Base-by-base conservation (phyloP, 2,888 invertebrate species). In the Strigamia maritima region DNA sequence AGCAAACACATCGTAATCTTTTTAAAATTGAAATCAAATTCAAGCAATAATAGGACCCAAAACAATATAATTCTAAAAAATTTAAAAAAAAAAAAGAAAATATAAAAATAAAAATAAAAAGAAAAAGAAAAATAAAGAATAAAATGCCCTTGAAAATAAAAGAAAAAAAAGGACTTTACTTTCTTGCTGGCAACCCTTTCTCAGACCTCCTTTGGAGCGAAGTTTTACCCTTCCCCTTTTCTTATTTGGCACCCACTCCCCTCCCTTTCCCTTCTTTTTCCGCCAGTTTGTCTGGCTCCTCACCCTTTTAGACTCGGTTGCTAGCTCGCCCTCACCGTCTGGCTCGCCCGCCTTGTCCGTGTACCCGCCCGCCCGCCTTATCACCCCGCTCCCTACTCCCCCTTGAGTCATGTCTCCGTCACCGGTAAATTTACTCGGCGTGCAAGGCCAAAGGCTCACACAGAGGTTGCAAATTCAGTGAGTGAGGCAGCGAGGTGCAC, bases 391-490 rank as follows among this genome's bases (percentile, higher is more conserved):
- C 65, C 65, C 65, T 26, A 65, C 28, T 65, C 26, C 16, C 65
- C 28, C 65, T 65, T 26, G 65, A 65, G 65, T 65, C 65, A 65
- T 65, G 65, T 65, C 65, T 8, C 65, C 65, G 65, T 65, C 65
- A 65, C 65, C 65, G 65, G 65, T 65, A 65, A 65, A 65, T 65
- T 65, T 65, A 65, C 65, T 65, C 28, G 65, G 65, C 65, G 28
- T 65, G 65, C 65, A 65, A 28, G 65, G 65, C 65, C 65, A 26
- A 65, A 65, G 16, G 26, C 65, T 65, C 65, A 16, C 65, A 65
- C 65, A 65, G 26, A 65, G 65, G 65, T 65, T 65, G 65, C 65
- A 65, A 65, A 65, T 65, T 65, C 65, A 65, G 75, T 75, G 75
- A 75, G 40, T 22, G n/a, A 75, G 12, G 22, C 75, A 22, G 75